Evolutionary conservation across 2,888 invertebrate species (phyloP).

Genomic region (Dascillus cervinus): DNA sequence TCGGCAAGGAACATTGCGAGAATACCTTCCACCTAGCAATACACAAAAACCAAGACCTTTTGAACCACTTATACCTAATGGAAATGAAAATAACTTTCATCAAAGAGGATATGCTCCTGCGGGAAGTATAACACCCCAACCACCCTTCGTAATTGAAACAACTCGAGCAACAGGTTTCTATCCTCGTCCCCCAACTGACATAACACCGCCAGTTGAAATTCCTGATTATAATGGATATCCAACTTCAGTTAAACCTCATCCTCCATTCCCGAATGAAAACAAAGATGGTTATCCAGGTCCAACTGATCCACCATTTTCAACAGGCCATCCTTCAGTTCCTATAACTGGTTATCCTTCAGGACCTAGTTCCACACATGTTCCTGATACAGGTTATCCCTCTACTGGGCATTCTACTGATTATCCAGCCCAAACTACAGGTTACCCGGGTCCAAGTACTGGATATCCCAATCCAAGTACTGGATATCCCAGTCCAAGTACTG

Average conservation of each 20-base stretch:
- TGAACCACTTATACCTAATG: constrained; percentile 43
- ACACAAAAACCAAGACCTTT: constrained; percentile 66
- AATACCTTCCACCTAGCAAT: constrained; percentile 51
- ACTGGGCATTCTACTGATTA: constrained; percentile 12
- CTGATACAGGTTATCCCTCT: constrained; percentile 7
- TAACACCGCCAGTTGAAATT: constrained; percentile 15
- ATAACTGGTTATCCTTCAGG: constrained; percentile 4
- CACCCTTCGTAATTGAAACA: constrained; percentile 31
- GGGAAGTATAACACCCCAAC: constrained; percentile 34
- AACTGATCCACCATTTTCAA: constrained; percentile 12
- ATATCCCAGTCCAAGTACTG: constrained; percentile 11
- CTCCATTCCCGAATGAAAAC: constrained; percentile 8
- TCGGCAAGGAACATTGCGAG: constrained; percentile 51
- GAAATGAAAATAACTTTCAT: constrained; percentile 18
- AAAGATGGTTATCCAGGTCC: constrained; percentile 12
- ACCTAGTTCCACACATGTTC: constrained; percentile 3
- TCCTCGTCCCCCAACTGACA: constrained; percentile 21
- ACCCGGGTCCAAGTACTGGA: constrained; percentile 18
- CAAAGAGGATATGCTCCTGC: constrained; percentile 27
- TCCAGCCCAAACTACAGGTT: constrained; percentile 19
- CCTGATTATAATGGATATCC: constrained; percentile 15
- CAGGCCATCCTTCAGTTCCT: constrained; percentile 14
- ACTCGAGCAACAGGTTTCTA: constrained; percentile 30
- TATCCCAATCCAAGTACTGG: constrained; percentile 16
- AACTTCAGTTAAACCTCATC: constrained; percentile 13